A percentile compares a stretch with the other conserved stretches of the same genome.
phyloP scores from a whole-genome alignment of 2,113 vertebrate genomes.

The Poecile atricapillus region DNA sequence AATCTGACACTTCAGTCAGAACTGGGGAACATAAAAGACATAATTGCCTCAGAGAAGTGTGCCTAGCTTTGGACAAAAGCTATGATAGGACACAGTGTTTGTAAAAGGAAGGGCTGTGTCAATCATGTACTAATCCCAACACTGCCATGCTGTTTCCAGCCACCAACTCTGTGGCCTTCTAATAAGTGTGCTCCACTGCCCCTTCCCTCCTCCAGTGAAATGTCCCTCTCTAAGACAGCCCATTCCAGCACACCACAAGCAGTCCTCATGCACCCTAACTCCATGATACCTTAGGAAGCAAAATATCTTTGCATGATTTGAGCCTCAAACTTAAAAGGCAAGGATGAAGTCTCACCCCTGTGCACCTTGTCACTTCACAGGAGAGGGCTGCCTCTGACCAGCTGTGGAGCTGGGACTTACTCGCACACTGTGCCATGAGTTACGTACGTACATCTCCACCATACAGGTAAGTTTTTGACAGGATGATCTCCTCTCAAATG shows the following conservation, averaged over 20 bases:
- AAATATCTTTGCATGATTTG: background rate
- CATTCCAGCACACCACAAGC: background rate
- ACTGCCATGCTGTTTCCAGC: background rate
- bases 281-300: background rate
- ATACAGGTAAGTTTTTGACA: fast-evolving
- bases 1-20: background rate
- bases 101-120: background rate
- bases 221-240: background rate
- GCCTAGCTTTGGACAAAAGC: background rate
- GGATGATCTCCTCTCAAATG: background rate
- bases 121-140: fast-evolving
- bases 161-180: background rate
- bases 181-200: background rate
- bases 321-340: background rate
- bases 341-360: background rate
- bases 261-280: background rate
- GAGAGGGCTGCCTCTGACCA: background rate
- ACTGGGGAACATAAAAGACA: background rate
- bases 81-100: background rate
- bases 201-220: background rate
- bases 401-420: background rate
- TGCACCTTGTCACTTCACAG: background rate
- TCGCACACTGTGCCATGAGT: background rate
- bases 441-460: fast-evolving
- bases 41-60: background rate